A percentile compares a stretch with the other conserved stretches of the same genome.
These are phyloP conservation scores for Nasonia vitripennis DNA, from an alignment of 1,140 invertebrate genomes.

Conservation along the genomic window DNA sequence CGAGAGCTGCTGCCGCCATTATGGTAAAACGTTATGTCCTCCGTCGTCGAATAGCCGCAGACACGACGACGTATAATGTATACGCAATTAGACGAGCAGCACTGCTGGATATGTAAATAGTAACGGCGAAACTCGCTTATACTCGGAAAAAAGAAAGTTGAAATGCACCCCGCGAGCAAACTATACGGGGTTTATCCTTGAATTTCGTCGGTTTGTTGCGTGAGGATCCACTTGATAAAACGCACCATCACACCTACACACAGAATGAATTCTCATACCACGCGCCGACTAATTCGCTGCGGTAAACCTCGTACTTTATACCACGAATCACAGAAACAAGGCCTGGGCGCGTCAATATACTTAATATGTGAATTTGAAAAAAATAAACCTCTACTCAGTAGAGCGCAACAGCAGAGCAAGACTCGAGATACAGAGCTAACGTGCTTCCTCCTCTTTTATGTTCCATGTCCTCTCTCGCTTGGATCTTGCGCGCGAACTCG, in stretches of 20 bases:
- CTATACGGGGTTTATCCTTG: not conserved
- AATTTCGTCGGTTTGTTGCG: not conserved
- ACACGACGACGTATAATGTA: no score
- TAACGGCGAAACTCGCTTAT: not conserved
- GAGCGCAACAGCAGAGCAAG: constrained; percentile 25
- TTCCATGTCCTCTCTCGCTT: constrained; percentile 57
- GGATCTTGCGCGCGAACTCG: constrained; percentile 42
- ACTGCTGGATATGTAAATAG: not conserved
- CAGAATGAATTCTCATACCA: no score
- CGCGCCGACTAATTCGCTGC: no score
- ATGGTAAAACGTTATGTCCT: not conserved
- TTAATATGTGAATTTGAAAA: not conserved
- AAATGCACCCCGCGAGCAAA: constrained; percentile 16
- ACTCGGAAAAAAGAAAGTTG: not conserved
- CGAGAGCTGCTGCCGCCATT: not conserved
- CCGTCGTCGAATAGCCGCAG: not conserved
- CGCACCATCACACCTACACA: not conserved
- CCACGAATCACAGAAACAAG: no score
- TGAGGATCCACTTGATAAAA: no score
- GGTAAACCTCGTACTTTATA: no score
- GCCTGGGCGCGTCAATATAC: not conserved
- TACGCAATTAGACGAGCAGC: not conserved
- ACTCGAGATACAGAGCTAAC: constrained; percentile 42
- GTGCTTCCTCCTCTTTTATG: constrained; percentile 56
- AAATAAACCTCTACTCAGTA: not conserved